These are phyloP conservation scores for Bombylius discolor DNA, from an alignment of 2,888 invertebrate genomes.

Conservation along the genomic window DNA sequence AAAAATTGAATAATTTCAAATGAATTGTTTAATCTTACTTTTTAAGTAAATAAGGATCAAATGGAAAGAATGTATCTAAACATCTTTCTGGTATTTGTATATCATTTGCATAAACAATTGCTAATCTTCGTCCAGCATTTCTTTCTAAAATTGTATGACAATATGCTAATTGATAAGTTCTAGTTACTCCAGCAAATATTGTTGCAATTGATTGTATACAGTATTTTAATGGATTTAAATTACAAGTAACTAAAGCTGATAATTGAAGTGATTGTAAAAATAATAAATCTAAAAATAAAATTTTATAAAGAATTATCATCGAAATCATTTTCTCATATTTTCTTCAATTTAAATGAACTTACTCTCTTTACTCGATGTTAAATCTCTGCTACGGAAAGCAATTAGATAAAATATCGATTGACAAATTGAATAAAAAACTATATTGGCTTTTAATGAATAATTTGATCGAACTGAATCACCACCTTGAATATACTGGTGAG, in stretches of 20 bases:
- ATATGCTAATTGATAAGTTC: conserved; percentile 79
- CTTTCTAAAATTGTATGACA: conserved; percentile 82
- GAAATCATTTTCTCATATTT: background rate
- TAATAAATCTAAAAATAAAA: conserved; percentile 51
- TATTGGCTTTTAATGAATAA: conserved; percentile 55
- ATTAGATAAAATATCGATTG: conserved; percentile 88
- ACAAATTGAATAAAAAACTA: conserved; percentile 82
- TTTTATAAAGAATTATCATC: background rate
- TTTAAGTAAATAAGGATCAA: conserved; percentile 91
- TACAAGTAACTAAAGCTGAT: conserved; percentile 70
- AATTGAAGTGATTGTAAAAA: conserved; percentile 74
- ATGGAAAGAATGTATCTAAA: conserved; percentile 70
- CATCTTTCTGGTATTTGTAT: conserved; percentile 37
- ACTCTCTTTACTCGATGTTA: conserved; percentile 67
- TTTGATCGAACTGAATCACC: conserved; percentile 28
- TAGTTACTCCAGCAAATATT: conserved; percentile 68
- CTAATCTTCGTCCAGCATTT: conserved; percentile 52
- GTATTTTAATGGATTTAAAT: conserved; percentile 75
- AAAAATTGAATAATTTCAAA: too few species aligned
- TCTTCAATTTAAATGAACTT: conserved; percentile 23
- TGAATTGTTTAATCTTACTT: too few species aligned
- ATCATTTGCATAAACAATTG: conserved; percentile 43
- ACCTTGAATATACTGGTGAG: conserved; percentile 60
- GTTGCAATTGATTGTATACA: conserved; percentile 66
- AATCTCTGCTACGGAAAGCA: conserved; percentile 74